A percentile compares a stretch with the other conserved stretches of the same genome.
Evolutionary conservation across 2,888 invertebrate genomes (phyloP).

Genomic region (Litoditis marina): DNA sequence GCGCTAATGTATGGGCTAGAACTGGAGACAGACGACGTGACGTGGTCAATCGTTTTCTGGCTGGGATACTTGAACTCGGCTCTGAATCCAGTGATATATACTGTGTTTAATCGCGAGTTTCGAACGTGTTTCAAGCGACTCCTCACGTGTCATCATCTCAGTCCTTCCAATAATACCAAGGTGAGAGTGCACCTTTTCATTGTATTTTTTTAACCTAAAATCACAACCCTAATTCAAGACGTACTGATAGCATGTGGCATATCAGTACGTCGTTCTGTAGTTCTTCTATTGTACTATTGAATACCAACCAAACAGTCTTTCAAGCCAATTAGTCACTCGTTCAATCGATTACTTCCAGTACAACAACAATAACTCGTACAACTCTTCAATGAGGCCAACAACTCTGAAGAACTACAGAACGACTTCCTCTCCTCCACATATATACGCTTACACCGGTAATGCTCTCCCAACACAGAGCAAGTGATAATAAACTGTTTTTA

Average conservation of each 20-base stretch:
- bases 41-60: slow-evolving; percentile 84
- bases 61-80: slow-evolving; percentile 95
- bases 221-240: background rate
- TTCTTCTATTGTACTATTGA: too few species aligned
- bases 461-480: too few species aligned
- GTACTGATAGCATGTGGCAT: background rate
- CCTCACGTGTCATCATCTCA: slow-evolving; percentile 59
- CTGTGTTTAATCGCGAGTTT: slow-evolving; percentile 60
- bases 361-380: slow-evolving; percentile 51
- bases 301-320: too few species aligned
- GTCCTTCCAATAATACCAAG: slow-evolving; percentile 24
- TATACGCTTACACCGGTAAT: background rate
- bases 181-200: slow-evolving; percentile 9
- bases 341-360: slow-evolving; percentile 28
- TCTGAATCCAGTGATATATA: slow-evolving; percentile 75
- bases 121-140: slow-evolving; percentile 59
- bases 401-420: slow-evolving; percentile 19
- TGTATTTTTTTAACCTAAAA: background rate
- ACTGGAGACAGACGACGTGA: slow-evolving; percentile 49
- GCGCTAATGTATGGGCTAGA: slow-evolving; percentile 67
- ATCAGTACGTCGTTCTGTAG: background rate
- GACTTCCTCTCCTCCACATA: slow-evolving; percentile 25
- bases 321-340: background rate
- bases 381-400: slow-evolving; percentile 36
- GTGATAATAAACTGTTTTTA: too few species aligned